Evolutionary conservation across 2,888 invertebrate species (phyloP).

Genomic region (Amiota mariae): DNA sequence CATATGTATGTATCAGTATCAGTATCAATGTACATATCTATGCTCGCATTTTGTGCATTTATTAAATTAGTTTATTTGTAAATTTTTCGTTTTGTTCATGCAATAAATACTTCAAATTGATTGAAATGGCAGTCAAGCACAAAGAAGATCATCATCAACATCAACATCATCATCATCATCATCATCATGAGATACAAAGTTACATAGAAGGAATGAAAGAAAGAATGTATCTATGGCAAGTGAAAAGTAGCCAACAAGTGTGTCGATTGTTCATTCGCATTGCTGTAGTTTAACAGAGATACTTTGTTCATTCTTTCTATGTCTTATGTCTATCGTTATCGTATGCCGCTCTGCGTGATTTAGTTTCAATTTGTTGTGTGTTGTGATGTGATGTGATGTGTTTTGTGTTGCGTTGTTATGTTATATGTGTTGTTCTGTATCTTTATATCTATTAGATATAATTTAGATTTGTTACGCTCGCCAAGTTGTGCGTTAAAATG

Average conservation of each 20-base stretch:
- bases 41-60: constrained; percentile 7
- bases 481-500: constrained; percentile 36
- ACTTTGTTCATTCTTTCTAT: constrained; percentile 26
- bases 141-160: background rate
- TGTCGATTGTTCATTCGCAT: constrained; percentile 17
- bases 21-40: constrained; percentile 6
- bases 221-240: background rate
- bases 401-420: background rate
- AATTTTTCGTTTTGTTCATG: constrained; percentile 1
- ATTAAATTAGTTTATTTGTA: constrained; percentile 24
- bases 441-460: constrained; percentile 55
- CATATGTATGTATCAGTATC: no score
- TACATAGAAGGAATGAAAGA: background rate
- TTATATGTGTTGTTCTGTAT: constrained; percentile 25
- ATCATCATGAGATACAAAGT: background rate
- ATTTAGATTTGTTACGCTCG: constrained; percentile 46
- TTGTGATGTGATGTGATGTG: no score
- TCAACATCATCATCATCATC: no score
- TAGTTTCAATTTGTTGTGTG: constrained; percentile 42
- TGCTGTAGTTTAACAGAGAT: background rate
- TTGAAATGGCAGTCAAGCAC: constrained; percentile 5
- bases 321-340: no score
- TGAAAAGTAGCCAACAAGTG: constrained; percentile 22
- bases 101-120: constrained; percentile 28
- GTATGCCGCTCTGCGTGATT: constrained; percentile 41